Percentiles rank a stretch among this genome's conserved stretches.
phyloP scores from a whole-genome alignment of 2,113 vertebrate species.

The Sinosuthora webbiana region DNA sequence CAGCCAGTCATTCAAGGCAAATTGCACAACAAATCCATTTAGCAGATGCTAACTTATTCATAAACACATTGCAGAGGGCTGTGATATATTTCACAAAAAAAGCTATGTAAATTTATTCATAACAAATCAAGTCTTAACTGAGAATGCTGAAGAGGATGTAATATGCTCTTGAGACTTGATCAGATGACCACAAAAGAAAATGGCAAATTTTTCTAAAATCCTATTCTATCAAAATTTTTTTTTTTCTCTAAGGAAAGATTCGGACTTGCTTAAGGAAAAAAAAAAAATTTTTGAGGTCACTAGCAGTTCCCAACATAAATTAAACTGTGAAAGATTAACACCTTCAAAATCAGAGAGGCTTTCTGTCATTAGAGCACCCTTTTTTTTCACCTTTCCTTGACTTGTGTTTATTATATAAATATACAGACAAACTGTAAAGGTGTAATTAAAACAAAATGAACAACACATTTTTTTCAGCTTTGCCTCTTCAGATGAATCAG shows the following conservation, averaged over 20 bases:
- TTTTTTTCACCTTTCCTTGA: neutral
- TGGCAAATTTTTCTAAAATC: neutral
- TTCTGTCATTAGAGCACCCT: neutral
- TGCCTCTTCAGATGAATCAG: neutral
- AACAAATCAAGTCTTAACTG: neutral
- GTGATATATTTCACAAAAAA: neutral
- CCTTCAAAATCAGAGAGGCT: neutral
- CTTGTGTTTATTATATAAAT: neutral
- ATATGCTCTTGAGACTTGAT: neutral
- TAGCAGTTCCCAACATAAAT: neutral
- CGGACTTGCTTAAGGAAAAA: neutral
- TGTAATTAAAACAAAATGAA: neutral
- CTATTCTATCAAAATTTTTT: neutral
- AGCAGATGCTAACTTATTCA: neutral
- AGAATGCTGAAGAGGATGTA: neutral
- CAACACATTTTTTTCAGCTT: neutral
- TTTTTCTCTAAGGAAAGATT: neutral
- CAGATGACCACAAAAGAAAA: neutral
- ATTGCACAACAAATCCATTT: neutral
- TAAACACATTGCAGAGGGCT: neutral
- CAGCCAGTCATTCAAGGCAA: neutral
- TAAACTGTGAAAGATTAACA: neutral
- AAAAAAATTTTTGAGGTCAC: neutral
- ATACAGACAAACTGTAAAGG: neutral
- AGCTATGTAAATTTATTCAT: neutral